These are phyloP conservation scores for Polyergus mexicanus DNA, from an alignment of 1,140 invertebrate genomes.

Conservation along the genomic window DNA sequence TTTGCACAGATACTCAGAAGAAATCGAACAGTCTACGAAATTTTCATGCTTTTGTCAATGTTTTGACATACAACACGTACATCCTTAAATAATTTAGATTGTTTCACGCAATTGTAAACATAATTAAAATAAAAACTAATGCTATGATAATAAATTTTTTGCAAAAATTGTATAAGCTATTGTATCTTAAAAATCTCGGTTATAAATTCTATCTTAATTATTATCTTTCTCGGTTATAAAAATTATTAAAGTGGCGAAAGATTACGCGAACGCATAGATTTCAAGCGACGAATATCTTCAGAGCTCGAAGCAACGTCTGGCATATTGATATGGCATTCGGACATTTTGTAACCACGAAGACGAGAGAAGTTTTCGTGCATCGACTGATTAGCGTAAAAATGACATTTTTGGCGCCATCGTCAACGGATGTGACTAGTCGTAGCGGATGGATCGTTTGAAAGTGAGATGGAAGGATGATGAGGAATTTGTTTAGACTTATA, in stretches of 20 bases:
- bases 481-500: slow-evolving; percentile 51
- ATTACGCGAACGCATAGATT: slow-evolving; percentile 5
- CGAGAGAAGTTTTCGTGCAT: slow-evolving; percentile 50
- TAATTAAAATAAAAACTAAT: background rate
- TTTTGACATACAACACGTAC: too few relatives aligned
- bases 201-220: background rate
- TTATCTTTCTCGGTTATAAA: background rate
- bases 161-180: background rate
- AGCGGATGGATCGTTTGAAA: slow-evolving; percentile 3
- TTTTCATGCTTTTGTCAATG: too few relatives aligned
- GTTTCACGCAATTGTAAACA: background rate
- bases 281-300: slow-evolving; percentile 31
- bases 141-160: background rate
- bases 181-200: too few relatives aligned
- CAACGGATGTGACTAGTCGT: slow-evolving; percentile 12
- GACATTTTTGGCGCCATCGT: slow-evolving; percentile 60
- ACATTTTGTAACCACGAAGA: slow-evolving; percentile 23
- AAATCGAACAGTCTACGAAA: too few relatives aligned
- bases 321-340: slow-evolving; percentile 50
- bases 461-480: background rate
- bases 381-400: slow-evolving; percentile 68
- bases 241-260: slow-evolving; percentile 25
- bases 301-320: slow-evolving; percentile 1
- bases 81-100: background rate
- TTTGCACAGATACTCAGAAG: too few relatives aligned